Evolutionary conservation across 2,888 invertebrate species (phyloP), one percentile per base, ranked within the genome.

Genomic region (Eilema depressum): DNA sequence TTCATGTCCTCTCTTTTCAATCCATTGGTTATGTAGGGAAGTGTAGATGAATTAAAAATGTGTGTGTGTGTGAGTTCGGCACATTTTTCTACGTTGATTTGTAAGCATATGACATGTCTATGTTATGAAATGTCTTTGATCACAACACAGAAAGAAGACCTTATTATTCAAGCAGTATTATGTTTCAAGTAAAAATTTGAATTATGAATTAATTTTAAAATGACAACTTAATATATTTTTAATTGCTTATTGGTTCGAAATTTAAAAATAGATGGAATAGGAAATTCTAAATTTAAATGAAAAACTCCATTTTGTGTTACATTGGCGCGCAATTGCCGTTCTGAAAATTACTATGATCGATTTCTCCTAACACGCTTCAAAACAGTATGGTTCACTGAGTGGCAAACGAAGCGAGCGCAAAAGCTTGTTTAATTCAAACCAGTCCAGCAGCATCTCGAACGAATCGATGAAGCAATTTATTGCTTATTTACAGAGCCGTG

Each of bases 381-480:
- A 53, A 53, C 53, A 53, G 53, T 53, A 53, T 53, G 53, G 53
- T 59, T 59, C 25, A 26, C 17, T 59, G 14, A 26, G 59, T 59
- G 59, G 25, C 28, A 59, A 26, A 20, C 26, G 26, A 59, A 59
- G 26, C 53, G 53, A 53, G 53, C n/a, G 59, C 26, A 68, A 53
- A 37, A 59, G 12, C 20, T 59, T 33, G 56, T 63, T 10, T 63
- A 37, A 26, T 28, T 59, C n/a, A 30, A 69, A 63, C 63, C 28
- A 63, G 69, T 69, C 41, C 69, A 64, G 59, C 63, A 47, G 28
- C 64, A 47, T 60, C 59, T 11, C 41, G 64, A 20, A 25, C 68
- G 37, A 64, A 59, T 47, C 47, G 60, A 70, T 70, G 66, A 62
- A 63, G 70, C 62, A 62, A 57, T 70, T 70, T 70, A 70, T 70